These are phyloP conservation scores for Esox niger DNA, from an alignment of 2,113 vertebrate genomes.

Conservation along the genomic window DNA sequence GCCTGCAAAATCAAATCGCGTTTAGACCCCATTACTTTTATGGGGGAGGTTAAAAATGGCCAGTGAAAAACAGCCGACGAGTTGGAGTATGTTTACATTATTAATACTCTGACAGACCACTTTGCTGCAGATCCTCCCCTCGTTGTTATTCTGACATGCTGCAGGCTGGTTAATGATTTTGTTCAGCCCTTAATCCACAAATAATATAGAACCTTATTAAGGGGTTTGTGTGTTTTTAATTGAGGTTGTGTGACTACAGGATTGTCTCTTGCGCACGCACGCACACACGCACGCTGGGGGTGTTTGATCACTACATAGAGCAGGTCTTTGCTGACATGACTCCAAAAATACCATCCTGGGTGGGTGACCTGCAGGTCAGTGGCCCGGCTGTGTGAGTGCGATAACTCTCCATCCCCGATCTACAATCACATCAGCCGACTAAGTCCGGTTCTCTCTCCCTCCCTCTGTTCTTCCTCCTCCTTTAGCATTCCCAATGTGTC, in stretches of 20 bases:
- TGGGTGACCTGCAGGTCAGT: too few relatives aligned
- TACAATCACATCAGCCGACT: too few relatives aligned
- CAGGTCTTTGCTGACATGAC: too few relatives aligned
- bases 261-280: too few relatives aligned
- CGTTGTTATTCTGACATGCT: not conserved
- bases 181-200: not conserved
- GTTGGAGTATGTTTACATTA: slow-evolving; percentile 22
- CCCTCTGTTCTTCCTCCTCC: not conserved
- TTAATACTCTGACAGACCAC: slow-evolving; percentile 16
- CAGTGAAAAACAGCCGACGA: not conserved
- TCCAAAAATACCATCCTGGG: too few relatives aligned
- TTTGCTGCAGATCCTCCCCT: slow-evolving; percentile 8
- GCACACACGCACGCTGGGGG: too few relatives aligned
- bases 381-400: too few relatives aligned
- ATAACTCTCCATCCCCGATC: too few relatives aligned
- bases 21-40: not conserved
- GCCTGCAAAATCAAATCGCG: too few relatives aligned
- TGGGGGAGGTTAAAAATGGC: not conserved
- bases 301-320: too few relatives aligned
- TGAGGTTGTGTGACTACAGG: not conserved
- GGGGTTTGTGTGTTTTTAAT: slow-evolving; percentile 6
- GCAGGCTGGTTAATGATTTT: not conserved
- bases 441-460: not conserved
- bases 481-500: slow-evolving; percentile 5
- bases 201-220: not conserved